Evolutionary conservation across 1,140 invertebrate species (phyloP), one percentile per base, ranked within the genome.

Genomic region (Tenebrio molitor): DNA sequence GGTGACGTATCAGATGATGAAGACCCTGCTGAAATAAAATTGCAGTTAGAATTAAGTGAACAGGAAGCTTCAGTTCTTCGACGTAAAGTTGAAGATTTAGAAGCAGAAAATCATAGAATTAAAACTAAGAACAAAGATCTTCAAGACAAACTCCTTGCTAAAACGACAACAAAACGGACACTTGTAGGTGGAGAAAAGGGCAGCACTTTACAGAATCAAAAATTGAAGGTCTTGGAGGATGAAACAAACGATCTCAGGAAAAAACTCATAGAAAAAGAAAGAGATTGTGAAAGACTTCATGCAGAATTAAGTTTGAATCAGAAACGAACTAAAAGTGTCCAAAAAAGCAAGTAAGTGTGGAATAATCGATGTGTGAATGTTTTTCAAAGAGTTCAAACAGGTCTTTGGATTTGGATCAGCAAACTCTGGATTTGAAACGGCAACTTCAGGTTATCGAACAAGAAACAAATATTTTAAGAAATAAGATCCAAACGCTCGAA

Each of bases 1-100:
- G 90, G 92, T 80, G 91, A 93, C 81, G 88, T 90, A 72, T 90
- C 89, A 3, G 91, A 92, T 78, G 91, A 92, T 80, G 92, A 93
- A 75, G 92, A 94, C 82, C 87, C 90, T 6, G 87, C 89, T 23
- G 92, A 94, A 79, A 80, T 94, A 41, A 89, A 92, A 76, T 84
- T 96, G 21, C 89, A 95, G 72, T 82, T 96, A 25, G 95, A 96
- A 83, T 84, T 97, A n/a, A 92, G 93, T 78, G 95, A 97, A 85
- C 91, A 93, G 87, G 95, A 97, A 87, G 89, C 93, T 42, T 88
- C 89, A 12, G 91, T 95, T 67, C 83, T 95, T 44, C 85, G 93
- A 29, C 88, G 91, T 69, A 96, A 95, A 84, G 89, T 95, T 33
- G 92, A 95, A 83, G 93, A 95, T 75, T 84, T 95, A 66, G 93